phyloP scores from a whole-genome alignment of 1,140 invertebrate species.

The Galleria mellonella region DNA sequence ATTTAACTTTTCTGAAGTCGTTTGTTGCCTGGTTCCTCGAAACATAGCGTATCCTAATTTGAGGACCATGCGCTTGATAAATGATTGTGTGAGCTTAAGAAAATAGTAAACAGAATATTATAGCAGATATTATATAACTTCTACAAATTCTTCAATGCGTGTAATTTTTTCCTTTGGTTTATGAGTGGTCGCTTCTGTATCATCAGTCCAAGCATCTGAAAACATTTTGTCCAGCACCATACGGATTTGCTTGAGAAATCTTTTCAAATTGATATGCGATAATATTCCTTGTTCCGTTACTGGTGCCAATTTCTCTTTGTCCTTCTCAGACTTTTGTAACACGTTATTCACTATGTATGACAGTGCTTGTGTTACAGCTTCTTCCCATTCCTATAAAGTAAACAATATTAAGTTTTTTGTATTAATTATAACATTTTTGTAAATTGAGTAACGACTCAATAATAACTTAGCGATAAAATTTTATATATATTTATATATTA shows the following conservation, averaged over 20 bases:
- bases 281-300: constrained; percentile 55
- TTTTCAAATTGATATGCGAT: constrained; percentile 50
- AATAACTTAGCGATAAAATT: no score
- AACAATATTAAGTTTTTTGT: constrained; percentile 7
- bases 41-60: no score
- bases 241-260: constrained; percentile 51
- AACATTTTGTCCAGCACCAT: constrained; percentile 49
- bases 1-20: no score
- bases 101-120: not conserved
- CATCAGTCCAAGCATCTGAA: constrained; percentile 8
- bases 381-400: constrained; percentile 53
- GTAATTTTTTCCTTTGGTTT: constrained; percentile 20
- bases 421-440: no score
- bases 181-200: constrained; percentile 1
- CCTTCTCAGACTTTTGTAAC: constrained; percentile 56
- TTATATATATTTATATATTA: no score
- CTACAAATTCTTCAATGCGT: constrained; percentile 56
- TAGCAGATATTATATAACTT: constrained; percentile 39
- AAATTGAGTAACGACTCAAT: no score
- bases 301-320: constrained; percentile 54
- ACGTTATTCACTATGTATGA: constrained; percentile 50
- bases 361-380: constrained; percentile 43
- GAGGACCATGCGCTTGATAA: no score
- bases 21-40: no score
- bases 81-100: no score